Evolutionary conservation across 2,888 invertebrate species (phyloP), one percentile per base, ranked within the genome.

Genomic region (Spialia ferax): DNA sequence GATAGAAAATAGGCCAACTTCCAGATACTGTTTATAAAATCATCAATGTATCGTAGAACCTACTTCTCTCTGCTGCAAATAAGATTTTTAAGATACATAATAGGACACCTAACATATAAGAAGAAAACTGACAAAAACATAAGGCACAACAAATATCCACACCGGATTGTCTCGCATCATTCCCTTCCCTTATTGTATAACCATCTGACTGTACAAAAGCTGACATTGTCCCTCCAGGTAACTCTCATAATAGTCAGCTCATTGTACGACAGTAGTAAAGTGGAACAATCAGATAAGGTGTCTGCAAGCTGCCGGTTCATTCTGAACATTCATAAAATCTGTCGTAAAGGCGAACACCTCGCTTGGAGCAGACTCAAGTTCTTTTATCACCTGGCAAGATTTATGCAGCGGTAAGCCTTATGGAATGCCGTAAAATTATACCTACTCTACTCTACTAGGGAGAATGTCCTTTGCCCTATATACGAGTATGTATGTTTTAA

Each of bases 221-320:
- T 48, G 13, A n/a, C 20, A 52, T 23, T 52, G 35, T 57, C 22
- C 38, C 13, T 20, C 22, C 35, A 32, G 35, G 55, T 57, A 57
- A 57, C 57, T 38, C 22, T 32, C 38, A 57, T 57, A 57, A 38
- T 22, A 23, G 45, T 18, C 45, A 45, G 57, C 26, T 26, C 59
- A 45, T 42, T 42, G 59, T 57, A 22, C 13, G 38, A 42, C n/a
- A 38, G 42, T 45, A 48, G 45, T 45, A 60, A 60, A 60, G 60
- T 60, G 60, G 60, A 60, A 60, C 60, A 60, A 60, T 60, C 60
- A 48, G 60, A 60, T 61, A 50, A 48, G 32, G 22, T 32, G 61
- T 50, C 50, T 45, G 50, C 61, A 50, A 50, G 61, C 29, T 32
- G 50, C 8, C 50, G 32, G 18, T 22, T 50, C 59, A n/a, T 32